Evolutionary conservation across 2,797 vertebrate species (phyloP), one percentile per base, ranked within the genome.

Genomic region (Peromyscus eremicus): DNA sequence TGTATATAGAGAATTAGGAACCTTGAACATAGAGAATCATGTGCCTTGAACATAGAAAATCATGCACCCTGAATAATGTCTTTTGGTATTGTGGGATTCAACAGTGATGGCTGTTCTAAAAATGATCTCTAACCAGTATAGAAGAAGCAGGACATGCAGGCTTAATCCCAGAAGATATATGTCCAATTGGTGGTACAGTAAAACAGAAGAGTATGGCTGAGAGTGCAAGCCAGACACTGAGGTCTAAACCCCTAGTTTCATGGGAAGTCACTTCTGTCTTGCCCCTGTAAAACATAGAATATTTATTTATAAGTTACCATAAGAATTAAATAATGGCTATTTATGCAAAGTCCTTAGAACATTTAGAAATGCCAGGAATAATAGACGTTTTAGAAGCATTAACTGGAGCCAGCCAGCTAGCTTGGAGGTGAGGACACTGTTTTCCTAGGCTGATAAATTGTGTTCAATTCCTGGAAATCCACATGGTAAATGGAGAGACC

Each of bases 271-370:
- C 6, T 13, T 90, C 19, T 97, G 13, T 81, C 27, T 77, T 62
- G 5, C 66, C 37, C 73, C 27, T 93, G 10, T 60, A 75, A 95
- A 82, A 27, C 27, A 2, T 21, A 25, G 16, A 86, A 29, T 80
- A 70, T 49, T 94, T 94, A 94, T 68, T 91, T 83, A 5, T 37
- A 89, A 49, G 14, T 89, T 84, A 92, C 6, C 3, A 29, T 46
- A 57, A 83, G 2, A 40, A 62, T 77, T 92, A n/a, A 80, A 17
- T 57, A 64, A 81, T 40, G 34, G 46, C 46, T 93, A 68, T 40
- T 2, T 88, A 13, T 29, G 2, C 21, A 37, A 91, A 96, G 11
- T 40, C 6, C 4, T 32, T n/a, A 66, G 25, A 84, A 93, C 29
- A 90, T 83, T 55, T 94, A 89, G 79, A 92, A 96, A 80, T 34